These are phyloP conservation scores for Acronicta alni DNA, from an alignment of 2,888 invertebrate species.

Conservation along the genomic window DNA sequence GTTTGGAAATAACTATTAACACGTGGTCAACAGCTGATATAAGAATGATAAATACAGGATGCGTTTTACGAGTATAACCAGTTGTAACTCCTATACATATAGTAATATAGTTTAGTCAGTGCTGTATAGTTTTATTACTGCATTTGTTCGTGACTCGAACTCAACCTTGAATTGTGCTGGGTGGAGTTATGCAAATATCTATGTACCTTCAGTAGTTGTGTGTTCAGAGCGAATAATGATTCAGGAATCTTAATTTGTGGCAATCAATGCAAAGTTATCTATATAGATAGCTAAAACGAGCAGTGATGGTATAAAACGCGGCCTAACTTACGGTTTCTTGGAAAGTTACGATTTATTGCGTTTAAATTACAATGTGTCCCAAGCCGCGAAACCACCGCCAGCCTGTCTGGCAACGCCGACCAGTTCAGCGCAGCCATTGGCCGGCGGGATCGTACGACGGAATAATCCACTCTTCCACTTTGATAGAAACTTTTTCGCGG, in stretches of 20 bases:
- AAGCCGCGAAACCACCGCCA: slow-evolving; percentile 60
- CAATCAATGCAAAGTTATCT: too few relatives aligned
- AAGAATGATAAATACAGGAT: not conserved
- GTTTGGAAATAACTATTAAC: slow-evolving; percentile 12
- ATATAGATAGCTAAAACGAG: not conserved
- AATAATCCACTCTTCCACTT: slow-evolving; percentile 63
- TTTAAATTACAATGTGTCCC: slow-evolving; percentile 50
- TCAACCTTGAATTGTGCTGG: not conserved
- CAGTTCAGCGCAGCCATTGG: slow-evolving; percentile 62
- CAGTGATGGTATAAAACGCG: slow-evolving; percentile 37
- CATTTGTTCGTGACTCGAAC: not conserved
- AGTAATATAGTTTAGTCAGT: not conserved
- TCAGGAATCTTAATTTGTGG: too few relatives aligned
- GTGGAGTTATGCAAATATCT: not conserved
- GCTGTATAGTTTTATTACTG: not conserved
- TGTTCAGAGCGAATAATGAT: too few relatives aligned
- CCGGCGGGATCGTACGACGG: slow-evolving; percentile 60
- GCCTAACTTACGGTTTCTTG: slow-evolving; percentile 45
- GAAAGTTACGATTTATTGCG: slow-evolving; percentile 52
- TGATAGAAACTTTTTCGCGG: slow-evolving; percentile 78
- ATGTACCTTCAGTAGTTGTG: too few relatives aligned
- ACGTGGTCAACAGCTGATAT: slow-evolving; percentile 4
- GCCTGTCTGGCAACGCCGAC: slow-evolving; percentile 66
- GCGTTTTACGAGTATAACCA: not conserved
- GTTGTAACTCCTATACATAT: not conserved